phyloP scores from a whole-genome alignment of 92 coral and sea anemone genomes.

The Bergia sp. region DNA sequence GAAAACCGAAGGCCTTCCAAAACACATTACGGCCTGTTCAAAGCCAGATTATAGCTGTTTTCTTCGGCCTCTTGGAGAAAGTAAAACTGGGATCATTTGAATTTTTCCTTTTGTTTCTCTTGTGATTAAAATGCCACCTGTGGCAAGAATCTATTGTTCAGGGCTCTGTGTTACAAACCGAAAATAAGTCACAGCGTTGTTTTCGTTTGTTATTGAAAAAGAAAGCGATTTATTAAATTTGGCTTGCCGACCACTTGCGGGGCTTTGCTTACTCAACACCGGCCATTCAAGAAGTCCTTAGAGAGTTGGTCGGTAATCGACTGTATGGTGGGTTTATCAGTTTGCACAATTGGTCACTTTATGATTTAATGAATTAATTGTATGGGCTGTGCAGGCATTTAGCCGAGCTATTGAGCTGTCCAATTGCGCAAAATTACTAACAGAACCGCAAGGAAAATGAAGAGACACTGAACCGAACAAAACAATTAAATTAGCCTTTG shows the following conservation, averaged over 20 bases:
- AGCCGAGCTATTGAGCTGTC: constrained; percentile 53
- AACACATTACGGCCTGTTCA: constrained; percentile 44
- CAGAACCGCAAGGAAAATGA: constrained; percentile 49
- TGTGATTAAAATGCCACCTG: constrained; percentile 54
- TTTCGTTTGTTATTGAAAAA: constrained; percentile 47
- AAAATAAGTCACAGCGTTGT: constrained; percentile 48
- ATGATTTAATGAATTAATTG: constrained; percentile 63
- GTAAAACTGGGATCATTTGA: constrained; percentile 36
- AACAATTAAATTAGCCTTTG: constrained; percentile 37
- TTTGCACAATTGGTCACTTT: constrained; percentile 61
- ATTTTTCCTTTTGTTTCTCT: constrained; percentile 24
- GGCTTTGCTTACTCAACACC: constrained; percentile 43
- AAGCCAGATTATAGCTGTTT: constrained; percentile 27
- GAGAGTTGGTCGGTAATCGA: constrained; percentile 48
- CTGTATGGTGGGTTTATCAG: constrained; percentile 43
- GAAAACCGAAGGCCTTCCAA: constrained; percentile 41
- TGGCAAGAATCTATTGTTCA: constrained; percentile 37
- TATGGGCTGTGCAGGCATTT: constrained; percentile 57
- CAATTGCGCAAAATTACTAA: constrained; percentile 40
- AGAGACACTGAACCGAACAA: constrained; percentile 40
- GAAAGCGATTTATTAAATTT: constrained; percentile 43
- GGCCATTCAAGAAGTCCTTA: constrained; percentile 40
- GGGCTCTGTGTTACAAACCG: constrained; percentile 31
- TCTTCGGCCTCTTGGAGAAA: constrained; percentile 28
- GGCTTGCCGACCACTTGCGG: constrained; percentile 49